These are phyloP conservation scores for Gymnocypris eckloni DNA, from an alignment of 2,797 vertebrate genomes.

Conservation along the genomic window DNA sequence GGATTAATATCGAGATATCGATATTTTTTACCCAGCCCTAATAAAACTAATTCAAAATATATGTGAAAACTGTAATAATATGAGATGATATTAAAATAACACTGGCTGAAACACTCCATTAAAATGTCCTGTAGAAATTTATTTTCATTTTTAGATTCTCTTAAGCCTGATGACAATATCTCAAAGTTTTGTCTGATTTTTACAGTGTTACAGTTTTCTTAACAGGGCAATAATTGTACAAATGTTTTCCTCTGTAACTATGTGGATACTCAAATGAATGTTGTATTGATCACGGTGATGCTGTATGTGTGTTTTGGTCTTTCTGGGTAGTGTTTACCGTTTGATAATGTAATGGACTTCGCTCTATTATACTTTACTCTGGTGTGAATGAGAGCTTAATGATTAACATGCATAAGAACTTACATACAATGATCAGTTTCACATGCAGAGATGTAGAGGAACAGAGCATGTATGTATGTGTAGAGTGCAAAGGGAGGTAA, in stretches of 20 bases:
- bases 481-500: conserved; percentile 24
- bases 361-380: conserved; percentile 61
- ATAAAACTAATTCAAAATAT: not conserved
- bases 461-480: conserved; percentile 2
- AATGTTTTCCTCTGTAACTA: conserved; percentile 17
- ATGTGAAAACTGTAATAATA: not conserved
- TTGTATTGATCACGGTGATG: not conserved
- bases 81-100: not conserved
- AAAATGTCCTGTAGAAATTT: not conserved
- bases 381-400: conserved; percentile 69
- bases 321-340: conserved; percentile 65
- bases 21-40: too few species aligned
- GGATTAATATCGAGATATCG: too few species aligned
- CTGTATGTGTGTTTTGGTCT: conserved; percentile 29
- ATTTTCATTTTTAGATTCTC: not conserved
- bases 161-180: conserved; percentile 27
- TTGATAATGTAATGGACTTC: conserved; percentile 75
- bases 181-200: not conserved
- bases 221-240: not conserved
- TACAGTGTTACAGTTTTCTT: not conserved
- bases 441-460: conserved; percentile 3
- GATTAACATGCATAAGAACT: conserved; percentile 67
- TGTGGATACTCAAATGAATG: conserved; percentile 16
- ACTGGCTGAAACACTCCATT: not conserved
- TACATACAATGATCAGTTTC: not conserved